Percentiles rank a stretch among this genome's conserved stretches.
Conservation (phyloP, 2,797 vertebrate genomes). For the Erithacus rubecula region DNA sequence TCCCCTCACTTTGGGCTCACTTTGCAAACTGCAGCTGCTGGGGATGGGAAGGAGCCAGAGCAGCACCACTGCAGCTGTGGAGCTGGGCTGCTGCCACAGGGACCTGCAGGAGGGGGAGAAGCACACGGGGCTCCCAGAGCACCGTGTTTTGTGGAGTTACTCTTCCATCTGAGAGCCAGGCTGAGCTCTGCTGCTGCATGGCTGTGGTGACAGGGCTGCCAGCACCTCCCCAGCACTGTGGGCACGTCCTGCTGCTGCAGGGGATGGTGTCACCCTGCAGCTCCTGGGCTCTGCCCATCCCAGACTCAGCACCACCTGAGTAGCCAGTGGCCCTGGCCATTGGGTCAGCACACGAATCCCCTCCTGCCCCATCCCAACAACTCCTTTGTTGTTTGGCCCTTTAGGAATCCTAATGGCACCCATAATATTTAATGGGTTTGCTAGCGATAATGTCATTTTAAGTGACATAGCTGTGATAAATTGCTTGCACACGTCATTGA, state of each 20-base stretch:
- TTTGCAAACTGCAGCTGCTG: not conserved
- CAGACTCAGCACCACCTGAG: not conserved
- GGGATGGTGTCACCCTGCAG: not conserved
- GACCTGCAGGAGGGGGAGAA: fast-evolving
- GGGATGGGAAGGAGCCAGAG: not conserved
- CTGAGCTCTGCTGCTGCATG: fast-evolving
- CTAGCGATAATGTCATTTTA: constrained; percentile 54
- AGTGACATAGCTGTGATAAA: constrained; percentile 53
- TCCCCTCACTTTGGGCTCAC: not conserved
- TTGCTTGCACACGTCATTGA: constrained; percentile 25
- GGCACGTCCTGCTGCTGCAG: fast-evolving
- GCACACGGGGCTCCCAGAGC: not conserved
- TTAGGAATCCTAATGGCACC: not conserved
- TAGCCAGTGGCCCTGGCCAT: not conserved
- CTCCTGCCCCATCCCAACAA: not conserved
- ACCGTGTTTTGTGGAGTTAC: fast-evolving
- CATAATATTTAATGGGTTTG: constrained; percentile 42
- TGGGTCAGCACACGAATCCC: fast-evolving
- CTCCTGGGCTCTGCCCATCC: fast-evolving
- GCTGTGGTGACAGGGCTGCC: not conserved
- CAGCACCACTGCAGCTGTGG: fast-evolving
- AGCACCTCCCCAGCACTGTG: fast-evolving
- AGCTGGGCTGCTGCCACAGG: not conserved
- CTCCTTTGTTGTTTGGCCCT: not conserved
- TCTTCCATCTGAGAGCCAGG: not conserved